A percentile compares a stretch with the other conserved stretches of the same genome.
These are phyloP conservation scores for Cygnus atratus DNA, from an alignment of 2,113 vertebrate species.

Conservation along the genomic window DNA sequence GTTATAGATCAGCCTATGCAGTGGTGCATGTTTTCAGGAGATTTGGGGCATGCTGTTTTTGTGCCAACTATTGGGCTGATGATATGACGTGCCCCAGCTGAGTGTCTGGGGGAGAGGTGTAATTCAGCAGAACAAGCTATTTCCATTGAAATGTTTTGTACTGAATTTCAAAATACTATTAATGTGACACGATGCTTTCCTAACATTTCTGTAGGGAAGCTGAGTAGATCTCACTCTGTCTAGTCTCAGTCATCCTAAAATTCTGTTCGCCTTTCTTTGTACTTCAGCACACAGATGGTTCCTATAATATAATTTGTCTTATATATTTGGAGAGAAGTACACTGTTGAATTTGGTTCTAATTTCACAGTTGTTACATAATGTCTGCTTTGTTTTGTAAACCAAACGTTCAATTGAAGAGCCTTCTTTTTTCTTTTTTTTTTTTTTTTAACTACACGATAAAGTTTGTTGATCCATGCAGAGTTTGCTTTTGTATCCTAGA, in stretches of 20 bases:
- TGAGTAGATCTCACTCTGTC: neutral
- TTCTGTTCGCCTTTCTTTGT: neutral
- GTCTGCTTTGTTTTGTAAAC: neutral
- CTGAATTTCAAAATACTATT: neutral
- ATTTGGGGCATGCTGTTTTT: neutral
- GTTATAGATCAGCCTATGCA: accelerated
- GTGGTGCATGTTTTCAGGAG: neutral
- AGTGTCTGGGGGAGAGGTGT: neutral
- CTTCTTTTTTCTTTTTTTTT: neutral
- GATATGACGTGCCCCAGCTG: neutral
- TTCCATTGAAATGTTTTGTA: neutral
- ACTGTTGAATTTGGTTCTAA: neutral
- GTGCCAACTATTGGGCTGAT: no score
- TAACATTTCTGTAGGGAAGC: neutral
- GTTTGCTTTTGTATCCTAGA: neutral
- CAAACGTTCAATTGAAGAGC: neutral
- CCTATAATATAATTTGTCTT: neutral
- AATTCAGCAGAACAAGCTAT: neutral
- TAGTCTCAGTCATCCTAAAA: neutral
- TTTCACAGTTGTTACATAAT: neutral
- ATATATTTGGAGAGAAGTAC: neutral
- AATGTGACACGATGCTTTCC: neutral
- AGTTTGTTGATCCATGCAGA: neutral
- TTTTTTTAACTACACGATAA: neutral
- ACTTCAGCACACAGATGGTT: neutral